Evolutionary conservation across 53 echinoderm and acorn worm species (phyloP).

Genomic region (Mesocentrotus franciscanus): DNA sequence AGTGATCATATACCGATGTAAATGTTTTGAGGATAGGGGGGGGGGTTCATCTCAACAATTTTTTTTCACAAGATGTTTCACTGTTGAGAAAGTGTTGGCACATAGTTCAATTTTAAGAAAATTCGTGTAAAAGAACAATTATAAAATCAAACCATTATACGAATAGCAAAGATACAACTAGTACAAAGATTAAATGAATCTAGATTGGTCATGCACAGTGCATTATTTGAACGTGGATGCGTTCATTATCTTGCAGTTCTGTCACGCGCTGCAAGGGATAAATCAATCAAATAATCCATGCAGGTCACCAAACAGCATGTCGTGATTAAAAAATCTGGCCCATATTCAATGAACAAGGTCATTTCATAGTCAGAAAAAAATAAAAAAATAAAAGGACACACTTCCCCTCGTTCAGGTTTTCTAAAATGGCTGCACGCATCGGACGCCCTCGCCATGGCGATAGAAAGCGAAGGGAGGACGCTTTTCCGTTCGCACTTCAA

Average conservation of each 20-base stretch:
- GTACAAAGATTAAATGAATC: not conserved
- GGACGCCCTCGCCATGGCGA: not conserved
- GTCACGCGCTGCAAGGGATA: not conserved
- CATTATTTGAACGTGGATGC: not conserved
- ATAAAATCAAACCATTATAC: not conserved
- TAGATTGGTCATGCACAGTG: not conserved
- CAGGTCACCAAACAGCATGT: constrained; percentile 10
- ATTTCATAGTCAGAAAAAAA: not conserved
- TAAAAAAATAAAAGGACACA: not conserved
- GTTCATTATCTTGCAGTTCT: not conserved
- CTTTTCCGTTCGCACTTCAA: not conserved
- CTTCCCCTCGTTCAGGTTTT: not conserved
- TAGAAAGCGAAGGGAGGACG: not conserved
- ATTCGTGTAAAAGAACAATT: not conserved
- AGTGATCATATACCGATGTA: too few species aligned
- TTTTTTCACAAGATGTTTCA: too few species aligned
- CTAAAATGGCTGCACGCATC: not conserved
- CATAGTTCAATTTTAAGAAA: too few species aligned
- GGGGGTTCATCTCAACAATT: too few species aligned
- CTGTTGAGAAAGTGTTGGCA: too few species aligned
- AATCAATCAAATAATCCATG: not conserved
- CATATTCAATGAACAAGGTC: constrained; percentile 12
- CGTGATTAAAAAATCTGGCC: constrained; percentile 23
- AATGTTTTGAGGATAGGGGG: too few species aligned
- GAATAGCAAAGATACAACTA: not conserved